Percentiles rank a stretch among this genome's conserved stretches.
These are phyloP conservation scores for Caracal caracal DNA, from an alignment of 2,113 vertebrate species.

Conservation along the genomic window DNA sequence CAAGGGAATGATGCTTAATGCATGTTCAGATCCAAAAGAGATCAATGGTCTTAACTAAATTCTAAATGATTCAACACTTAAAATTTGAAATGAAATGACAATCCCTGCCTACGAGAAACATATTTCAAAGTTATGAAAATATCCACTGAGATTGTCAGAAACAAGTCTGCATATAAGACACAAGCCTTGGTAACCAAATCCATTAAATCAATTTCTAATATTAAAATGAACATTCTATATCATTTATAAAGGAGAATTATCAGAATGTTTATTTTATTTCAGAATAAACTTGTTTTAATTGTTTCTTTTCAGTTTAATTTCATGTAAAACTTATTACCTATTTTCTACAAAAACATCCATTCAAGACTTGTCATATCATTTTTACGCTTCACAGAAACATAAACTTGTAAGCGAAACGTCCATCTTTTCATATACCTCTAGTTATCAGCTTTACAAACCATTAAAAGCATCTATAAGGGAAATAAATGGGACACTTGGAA, in stretches of 20 bases:
- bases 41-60: conserved; percentile 10
- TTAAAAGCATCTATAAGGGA: conserved; percentile 5
- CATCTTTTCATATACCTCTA: not conserved
- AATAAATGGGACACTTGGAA: not conserved
- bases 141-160: conserved; percentile 15
- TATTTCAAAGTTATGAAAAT: conserved; percentile 30
- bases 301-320: conserved; percentile 47
- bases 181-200: not conserved
- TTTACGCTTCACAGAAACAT: conserved; percentile 30
- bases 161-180: not conserved
- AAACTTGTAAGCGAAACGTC: conserved; percentile 10
- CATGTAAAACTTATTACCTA: conserved; percentile 38
- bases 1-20: conserved; percentile 47
- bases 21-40: conserved; percentile 37
- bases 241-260: conserved; percentile 9
- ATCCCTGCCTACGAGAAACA: not conserved
- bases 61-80: conserved; percentile 28
- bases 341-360: conserved; percentile 14
- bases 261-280: conserved; percentile 17
- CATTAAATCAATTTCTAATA: conserved; percentile 19
- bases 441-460: conserved; percentile 8
- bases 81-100: not conserved
- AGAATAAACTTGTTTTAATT: conserved; percentile 31
- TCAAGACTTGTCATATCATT: not conserved
- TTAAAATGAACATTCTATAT: conserved; percentile 33